phyloP scores from a whole-genome alignment of 2,888 invertebrate species.

The Odiellus spinosus region DNA sequence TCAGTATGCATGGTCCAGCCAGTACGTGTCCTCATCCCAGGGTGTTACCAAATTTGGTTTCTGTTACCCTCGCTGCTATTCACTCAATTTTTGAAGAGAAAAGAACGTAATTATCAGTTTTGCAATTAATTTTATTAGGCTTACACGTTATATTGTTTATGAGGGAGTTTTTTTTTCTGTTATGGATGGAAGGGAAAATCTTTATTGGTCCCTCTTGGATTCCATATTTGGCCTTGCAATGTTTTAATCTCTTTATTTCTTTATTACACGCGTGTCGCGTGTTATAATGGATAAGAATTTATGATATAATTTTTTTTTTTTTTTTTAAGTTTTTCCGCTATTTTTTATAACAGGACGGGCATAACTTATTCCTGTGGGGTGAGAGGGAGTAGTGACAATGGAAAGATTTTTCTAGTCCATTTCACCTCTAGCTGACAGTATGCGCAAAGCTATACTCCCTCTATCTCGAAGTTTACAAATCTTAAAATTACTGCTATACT shows the following conservation, averaged over 20 bases:
- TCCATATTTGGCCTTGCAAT: not conserved
- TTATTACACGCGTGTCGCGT: not conserved
- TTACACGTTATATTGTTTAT: not conserved
- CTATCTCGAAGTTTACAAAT: too few species aligned
- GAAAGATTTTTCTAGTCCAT: too few species aligned
- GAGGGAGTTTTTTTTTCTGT: too few species aligned
- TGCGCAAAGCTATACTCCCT: too few species aligned
- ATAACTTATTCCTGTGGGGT: too few species aligned
- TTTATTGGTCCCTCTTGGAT: not conserved
- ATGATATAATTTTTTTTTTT: too few species aligned
- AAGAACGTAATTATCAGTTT: constrained; percentile 18
- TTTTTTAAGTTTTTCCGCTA: too few species aligned
- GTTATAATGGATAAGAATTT: too few species aligned
- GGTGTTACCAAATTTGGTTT: constrained; percentile 59
- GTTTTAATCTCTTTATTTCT: not conserved
- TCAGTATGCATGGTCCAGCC: constrained; percentile 50
- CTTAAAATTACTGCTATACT: too few species aligned
- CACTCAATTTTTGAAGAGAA: constrained; percentile 36
- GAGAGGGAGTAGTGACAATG: too few species aligned
- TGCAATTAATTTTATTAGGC: not conserved
- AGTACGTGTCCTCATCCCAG: constrained; percentile 61
- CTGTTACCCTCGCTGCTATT: constrained; percentile 56
- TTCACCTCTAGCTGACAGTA: too few species aligned
- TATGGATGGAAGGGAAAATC: not conserved
- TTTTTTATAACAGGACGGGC: too few species aligned